Evolutionary conservation across 2,113 vertebrate genomes (phyloP).

Genomic region (Chamaetylas fuelleborni): DNA sequence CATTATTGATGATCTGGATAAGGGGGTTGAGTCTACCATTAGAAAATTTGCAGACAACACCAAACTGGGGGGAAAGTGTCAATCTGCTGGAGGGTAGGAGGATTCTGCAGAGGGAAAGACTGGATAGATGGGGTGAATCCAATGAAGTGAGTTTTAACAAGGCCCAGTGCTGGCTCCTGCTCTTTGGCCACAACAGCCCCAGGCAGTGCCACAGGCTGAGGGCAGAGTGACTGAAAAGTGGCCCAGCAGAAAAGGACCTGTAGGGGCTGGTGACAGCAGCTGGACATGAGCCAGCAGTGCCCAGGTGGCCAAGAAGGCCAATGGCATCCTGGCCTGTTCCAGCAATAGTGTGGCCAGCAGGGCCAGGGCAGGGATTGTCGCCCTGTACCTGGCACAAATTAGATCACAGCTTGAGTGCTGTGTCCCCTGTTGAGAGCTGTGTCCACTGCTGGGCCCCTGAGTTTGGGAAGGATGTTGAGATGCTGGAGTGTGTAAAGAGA

Average conservation of each 20-base stretch:
- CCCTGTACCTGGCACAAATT: rapidly evolving
- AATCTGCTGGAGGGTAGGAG: not conserved
- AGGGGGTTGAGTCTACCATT: not conserved
- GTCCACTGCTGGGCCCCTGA: rapidly evolving
- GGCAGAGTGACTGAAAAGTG: rapidly evolving
- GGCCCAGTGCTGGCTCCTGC: rapidly evolving
- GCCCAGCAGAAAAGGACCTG: not conserved
- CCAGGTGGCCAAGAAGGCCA: not conserved
- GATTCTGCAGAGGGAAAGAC: not conserved
- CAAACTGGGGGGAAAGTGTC: rapidly evolving
- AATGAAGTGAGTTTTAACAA: rapidly evolving
- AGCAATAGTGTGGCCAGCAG: not conserved
- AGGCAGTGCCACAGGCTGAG: no score
- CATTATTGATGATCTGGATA: not conserved
- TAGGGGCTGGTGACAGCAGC: rapidly evolving
- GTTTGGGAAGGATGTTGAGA: rapidly evolving
- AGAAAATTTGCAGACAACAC: not conserved
- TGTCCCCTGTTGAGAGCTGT: no score
- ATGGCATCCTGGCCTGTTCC: not conserved
- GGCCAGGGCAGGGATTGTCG: rapidly evolving
- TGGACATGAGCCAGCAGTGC: not conserved
- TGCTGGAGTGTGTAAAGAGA: not conserved
- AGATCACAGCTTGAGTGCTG: rapidly evolving
- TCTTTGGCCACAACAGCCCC: not conserved
- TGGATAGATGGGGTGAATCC: not conserved